Evolutionary conservation across 2,888 invertebrate species (phyloP), one percentile per base, ranked within the genome.

Genomic region (Panzeria rudis): DNA sequence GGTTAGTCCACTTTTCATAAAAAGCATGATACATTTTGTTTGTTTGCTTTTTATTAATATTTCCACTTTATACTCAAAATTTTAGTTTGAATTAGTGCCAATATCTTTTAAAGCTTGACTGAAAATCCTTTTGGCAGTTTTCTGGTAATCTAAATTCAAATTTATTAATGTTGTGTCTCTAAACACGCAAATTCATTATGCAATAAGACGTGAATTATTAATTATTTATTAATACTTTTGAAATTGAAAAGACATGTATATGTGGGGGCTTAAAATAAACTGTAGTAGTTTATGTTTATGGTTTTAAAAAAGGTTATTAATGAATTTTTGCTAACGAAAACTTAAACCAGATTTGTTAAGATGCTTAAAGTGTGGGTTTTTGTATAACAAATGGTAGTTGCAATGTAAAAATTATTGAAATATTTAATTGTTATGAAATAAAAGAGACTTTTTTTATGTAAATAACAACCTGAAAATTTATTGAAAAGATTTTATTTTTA

Each of bases 131-230:
- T 77, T 77, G 68, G 35, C 68, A 59, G 29, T 64, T 54, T 41
- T 38, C 29, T 25, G 61, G n/a, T 25, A 32, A 7, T 64, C 41
- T 17, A 54, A 68, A 54, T 25, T 2, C n/a, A 50, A 59, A 59
- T 59, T 77, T 68, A 68, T 59, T 59, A 38, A 44, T 35, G 25
- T 35, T 52, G 13, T 23, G 38, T 38, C 1, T 13, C 6, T 11
- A 15, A 13, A 23, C 23, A 38, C 38, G 20, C 41, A 23, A 35
- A 47, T 62, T 44, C 3, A 41, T 4, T 17, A 17, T 47, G 52
- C 13, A 50, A 71, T 78, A 62, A 69, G 62, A 71, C 41, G 29
- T 78, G 52, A 52, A 71, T 78, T 50, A 78, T 78, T 69, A 69
- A 69, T 78, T 69, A 41, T 38, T 59, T 38, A 50, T 59, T 61